phyloP scores from a whole-genome alignment of 2,113 vertebrate species.

The Mesocricetus auratus region DNA sequence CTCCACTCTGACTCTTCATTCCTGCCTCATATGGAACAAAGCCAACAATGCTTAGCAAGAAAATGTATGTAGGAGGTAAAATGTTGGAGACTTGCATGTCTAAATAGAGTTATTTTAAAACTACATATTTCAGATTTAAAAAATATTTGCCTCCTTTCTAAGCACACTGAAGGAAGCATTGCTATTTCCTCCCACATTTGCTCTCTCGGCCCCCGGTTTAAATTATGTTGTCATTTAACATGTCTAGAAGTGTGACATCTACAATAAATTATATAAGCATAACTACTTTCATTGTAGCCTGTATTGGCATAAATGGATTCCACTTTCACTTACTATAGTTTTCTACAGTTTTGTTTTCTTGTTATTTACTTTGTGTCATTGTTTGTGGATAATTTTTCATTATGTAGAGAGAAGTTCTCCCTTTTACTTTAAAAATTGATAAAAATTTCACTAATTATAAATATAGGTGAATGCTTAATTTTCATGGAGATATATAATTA shows the following conservation, averaged over 20 bases:
- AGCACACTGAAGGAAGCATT: constrained; percentile 60
- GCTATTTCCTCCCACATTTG: constrained; percentile 66
- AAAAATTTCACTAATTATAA: not conserved
- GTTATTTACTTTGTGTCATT: not conserved
- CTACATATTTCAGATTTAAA: constrained; percentile 60
- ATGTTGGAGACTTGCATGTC: not conserved
- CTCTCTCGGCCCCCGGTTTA: constrained; percentile 61
- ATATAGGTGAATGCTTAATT: not conserved
- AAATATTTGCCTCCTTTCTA: constrained; percentile 73
- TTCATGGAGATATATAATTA: not conserved
- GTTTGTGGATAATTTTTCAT: constrained; percentile 26
- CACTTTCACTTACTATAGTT: not conserved
- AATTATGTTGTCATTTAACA: constrained; percentile 67
- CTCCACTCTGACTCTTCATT: not conserved
- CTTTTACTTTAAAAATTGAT: constrained; percentile 39
- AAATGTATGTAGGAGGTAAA: not conserved
- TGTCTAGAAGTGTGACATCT: constrained; percentile 44
- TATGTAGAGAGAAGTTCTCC: not conserved
- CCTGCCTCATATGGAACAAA: not conserved
- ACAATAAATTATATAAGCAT: constrained; percentile 19
- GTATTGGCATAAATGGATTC: not conserved
- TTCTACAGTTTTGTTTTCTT: constrained; percentile 25
- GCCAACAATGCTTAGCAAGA: constrained; percentile 8
- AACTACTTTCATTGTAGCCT: constrained; percentile 1
- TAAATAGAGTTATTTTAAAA: constrained; percentile 66